Conservation (phyloP, 2,113 vertebrate genomes). For the Camelus bactrianus region DNA sequence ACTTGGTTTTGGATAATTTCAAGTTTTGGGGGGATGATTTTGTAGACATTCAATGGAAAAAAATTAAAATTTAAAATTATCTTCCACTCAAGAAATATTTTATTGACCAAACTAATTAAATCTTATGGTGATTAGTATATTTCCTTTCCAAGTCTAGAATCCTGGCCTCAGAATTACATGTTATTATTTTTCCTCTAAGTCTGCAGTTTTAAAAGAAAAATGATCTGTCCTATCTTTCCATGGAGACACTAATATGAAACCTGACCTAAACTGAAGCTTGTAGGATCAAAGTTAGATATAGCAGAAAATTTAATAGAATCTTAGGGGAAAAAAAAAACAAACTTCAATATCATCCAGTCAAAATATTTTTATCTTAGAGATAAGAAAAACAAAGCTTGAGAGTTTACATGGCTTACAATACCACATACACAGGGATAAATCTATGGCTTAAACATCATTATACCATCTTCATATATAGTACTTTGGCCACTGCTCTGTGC, state of each 20-base stretch:
- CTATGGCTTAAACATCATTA: neutral
- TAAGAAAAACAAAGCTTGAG: neutral
- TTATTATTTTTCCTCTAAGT: neutral
- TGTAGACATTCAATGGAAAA: neutral
- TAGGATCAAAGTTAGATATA: neutral
- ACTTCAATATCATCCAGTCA: neutral
- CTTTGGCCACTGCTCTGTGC: neutral
- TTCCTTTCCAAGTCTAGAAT: neutral
- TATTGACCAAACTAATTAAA: neutral
- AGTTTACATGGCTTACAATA: neutral
- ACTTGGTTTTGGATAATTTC: neutral
- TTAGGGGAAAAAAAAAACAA: neutral
- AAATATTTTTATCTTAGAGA: slow-evolving; percentile 12
- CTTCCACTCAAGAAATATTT: neutral
- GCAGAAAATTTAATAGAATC: neutral
- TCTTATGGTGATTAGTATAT: neutral
- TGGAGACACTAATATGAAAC: neutral
- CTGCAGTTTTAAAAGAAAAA: slow-evolving; percentile 20
- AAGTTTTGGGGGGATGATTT: neutral
- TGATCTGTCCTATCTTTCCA: slow-evolving; percentile 18
- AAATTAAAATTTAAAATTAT: neutral
- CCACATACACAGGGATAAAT: neutral
- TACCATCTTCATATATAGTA: neutral
- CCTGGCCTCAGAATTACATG: neutral
- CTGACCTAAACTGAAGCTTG: neutral